A percentile compares a stretch with the other conserved stretches of the same genome.
Evolutionary conservation across 2,797 vertebrate species (phyloP).

Genomic region (Acrossocheilus fasciatus): DNA sequence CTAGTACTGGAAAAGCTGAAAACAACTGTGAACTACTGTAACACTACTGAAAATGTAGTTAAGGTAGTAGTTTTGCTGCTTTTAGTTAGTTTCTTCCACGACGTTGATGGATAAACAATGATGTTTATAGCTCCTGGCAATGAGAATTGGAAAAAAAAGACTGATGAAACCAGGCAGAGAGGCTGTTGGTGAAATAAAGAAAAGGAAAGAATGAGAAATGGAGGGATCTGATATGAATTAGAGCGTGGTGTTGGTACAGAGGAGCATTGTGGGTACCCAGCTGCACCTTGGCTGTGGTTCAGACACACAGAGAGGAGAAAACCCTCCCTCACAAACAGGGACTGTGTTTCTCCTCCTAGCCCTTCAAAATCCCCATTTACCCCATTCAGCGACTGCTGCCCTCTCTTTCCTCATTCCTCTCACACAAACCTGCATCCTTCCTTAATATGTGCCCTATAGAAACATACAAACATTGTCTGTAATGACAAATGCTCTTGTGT

Average conservation of each 20-base stretch:
- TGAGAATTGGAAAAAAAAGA: constrained; percentile 4
- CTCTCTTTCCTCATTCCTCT: constrained; percentile 11
- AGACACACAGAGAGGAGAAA: constrained; percentile 51
- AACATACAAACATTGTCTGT: neutral
- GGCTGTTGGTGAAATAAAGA: constrained; percentile 18
- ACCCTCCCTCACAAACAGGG: constrained; percentile 42
- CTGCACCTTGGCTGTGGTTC: constrained; percentile 71
- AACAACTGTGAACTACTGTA: neutral
- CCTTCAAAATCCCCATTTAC: constrained; percentile 31
- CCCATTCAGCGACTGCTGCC: constrained; percentile 24
- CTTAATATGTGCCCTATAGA: neutral
- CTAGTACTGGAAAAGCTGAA: neutral
- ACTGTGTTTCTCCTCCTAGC: constrained; percentile 33
- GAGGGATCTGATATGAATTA: constrained; percentile 65
- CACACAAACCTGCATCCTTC: constrained; percentile 19
- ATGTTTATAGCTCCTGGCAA: constrained; percentile 28
- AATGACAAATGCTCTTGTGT: neutral
- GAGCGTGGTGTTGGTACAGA: constrained; percentile 70
- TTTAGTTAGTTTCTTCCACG: neutral
- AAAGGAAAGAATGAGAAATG: constrained; percentile 38
- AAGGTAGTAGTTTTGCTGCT: neutral
- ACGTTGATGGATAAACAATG: constrained; percentile 3
- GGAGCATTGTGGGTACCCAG: constrained; percentile 74
- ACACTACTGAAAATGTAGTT: neutral
- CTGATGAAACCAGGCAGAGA: constrained; percentile 26